phyloP scores from a whole-genome alignment of 2,888 invertebrate genomes.

The Blera fallax region DNA sequence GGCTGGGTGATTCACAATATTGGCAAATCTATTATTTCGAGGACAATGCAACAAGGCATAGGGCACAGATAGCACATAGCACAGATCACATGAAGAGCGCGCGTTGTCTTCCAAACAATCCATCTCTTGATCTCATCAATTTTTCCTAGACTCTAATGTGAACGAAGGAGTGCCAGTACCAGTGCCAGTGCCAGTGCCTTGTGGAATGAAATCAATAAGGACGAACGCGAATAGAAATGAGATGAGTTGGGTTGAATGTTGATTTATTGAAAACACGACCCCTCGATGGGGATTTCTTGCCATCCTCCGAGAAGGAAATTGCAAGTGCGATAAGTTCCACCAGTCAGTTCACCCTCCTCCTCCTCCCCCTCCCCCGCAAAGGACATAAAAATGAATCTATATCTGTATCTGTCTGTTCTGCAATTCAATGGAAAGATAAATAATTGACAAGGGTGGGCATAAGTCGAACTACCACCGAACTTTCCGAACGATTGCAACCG shows the following conservation, averaged over 20 bases:
- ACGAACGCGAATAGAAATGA: neutral
- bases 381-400: constrained; percentile 61
- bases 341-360: neutral
- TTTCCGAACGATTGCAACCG: constrained; percentile 54
- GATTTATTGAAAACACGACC: constrained; percentile 69
- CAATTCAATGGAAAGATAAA: constrained; percentile 70
- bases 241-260: constrained; percentile 55
- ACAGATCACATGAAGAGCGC: constrained; percentile 3
- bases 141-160: constrained; percentile 67
- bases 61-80: neutral
- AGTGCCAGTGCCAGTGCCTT: constrained; percentile 1
- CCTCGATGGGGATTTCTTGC: constrained; percentile 14
- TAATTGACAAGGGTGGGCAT: constrained; percentile 69
- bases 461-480: constrained; percentile 28
- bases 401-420: constrained; percentile 58
- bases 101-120: constrained; percentile 55
- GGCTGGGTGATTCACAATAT: constrained; percentile 26
- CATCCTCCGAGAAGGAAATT: constrained; percentile 52
- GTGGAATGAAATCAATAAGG: constrained; percentile 41
- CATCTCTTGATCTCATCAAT: constrained; percentile 72
- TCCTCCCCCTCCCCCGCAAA: constrained; percentile 9
- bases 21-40: constrained; percentile 41
- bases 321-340: constrained; percentile 71
- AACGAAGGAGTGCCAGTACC: no score
- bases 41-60: constrained; percentile 67